phyloP scores from a whole-genome alignment of 2,113 vertebrate genomes.

The Paramormyrops kingsleyae region DNA sequence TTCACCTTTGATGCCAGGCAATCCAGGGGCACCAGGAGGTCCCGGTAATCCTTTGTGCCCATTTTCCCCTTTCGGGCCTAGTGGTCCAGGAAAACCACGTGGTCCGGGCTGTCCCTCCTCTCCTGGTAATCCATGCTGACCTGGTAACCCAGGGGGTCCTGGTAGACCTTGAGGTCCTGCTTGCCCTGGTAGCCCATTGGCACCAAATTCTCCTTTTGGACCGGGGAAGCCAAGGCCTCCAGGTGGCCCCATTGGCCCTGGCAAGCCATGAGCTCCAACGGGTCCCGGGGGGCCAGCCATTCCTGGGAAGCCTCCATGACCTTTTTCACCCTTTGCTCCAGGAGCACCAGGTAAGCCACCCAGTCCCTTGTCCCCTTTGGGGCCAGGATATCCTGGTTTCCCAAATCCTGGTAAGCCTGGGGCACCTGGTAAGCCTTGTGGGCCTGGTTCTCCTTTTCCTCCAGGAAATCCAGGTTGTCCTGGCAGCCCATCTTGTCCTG shows the following conservation, averaged over 20 bases:
- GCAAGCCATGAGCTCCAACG: conserved; percentile 69
- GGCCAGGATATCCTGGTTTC: conserved; percentile 82
- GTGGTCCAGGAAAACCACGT: conserved; percentile 73
- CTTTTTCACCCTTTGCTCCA: conserved; percentile 85
- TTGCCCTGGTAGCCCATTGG: conserved; percentile 72
- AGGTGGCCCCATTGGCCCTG: conserved; percentile 74
- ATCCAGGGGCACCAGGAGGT: conserved; percentile 65
- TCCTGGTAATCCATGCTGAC: conserved; percentile 80
- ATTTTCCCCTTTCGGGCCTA: conserved; percentile 77
- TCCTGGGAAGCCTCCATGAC: conserved; percentile 73
- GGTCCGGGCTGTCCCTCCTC: conserved; percentile 79
- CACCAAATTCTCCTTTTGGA: conserved; percentile 80
- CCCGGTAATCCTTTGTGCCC: conserved; percentile 83
- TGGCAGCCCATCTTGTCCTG: conserved; percentile 77
- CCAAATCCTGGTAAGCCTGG: conserved; percentile 82
- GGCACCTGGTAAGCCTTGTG: conserved; percentile 79
- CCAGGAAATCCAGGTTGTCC: conserved; percentile 84
- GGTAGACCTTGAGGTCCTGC: conserved; percentile 75
- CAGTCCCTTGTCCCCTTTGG: conserved; percentile 82
- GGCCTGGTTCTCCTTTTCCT: conserved; percentile 81
- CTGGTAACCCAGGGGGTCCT: conserved; percentile 77
- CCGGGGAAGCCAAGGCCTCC: conserved; percentile 78
- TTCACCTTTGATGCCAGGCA: conserved; percentile 75
- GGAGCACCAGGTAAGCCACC: conserved; percentile 68
- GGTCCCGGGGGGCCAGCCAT: conserved; percentile 74